Evolutionary conservation across 2,888 invertebrate species (phyloP).

Genomic region (Philopedon plagiatum): DNA sequence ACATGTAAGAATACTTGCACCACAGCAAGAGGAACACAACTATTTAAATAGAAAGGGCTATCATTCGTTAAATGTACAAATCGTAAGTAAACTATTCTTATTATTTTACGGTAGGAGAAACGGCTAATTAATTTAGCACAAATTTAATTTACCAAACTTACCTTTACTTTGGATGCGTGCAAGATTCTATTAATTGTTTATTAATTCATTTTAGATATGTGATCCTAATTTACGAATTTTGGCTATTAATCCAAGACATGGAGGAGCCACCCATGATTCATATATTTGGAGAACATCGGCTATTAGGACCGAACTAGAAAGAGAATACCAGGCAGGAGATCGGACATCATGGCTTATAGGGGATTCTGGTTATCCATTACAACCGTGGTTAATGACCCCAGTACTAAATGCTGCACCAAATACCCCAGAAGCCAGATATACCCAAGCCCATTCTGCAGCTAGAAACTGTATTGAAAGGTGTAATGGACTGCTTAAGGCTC

Average conservation of each 20-base stretch:
- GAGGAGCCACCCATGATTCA: slow-evolving; percentile 20
- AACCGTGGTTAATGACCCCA: slow-evolving; percentile 14
- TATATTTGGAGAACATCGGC: slow-evolving; percentile 11
- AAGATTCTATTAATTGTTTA: neutral
- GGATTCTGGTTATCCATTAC: slow-evolving; percentile 15
- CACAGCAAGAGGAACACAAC: neutral
- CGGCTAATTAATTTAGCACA: too few relatives aligned
- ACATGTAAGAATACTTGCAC: neutral
- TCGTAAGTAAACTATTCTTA: neutral
- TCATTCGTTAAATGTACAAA: neutral
- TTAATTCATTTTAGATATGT: neutral
- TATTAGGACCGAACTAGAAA: neutral
- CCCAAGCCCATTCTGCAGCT: slow-evolving; percentile 6
- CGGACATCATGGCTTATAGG: slow-evolving; percentile 19
- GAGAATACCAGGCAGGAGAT: slow-evolving; percentile 13
- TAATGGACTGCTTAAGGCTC: neutral
- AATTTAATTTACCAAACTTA: too few relatives aligned
- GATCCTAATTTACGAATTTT: too few relatives aligned
- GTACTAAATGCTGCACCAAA: slow-evolving; percentile 19
- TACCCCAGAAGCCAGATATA: too few relatives aligned
- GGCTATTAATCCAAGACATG: slow-evolving; percentile 26
- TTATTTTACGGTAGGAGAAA: neutral
- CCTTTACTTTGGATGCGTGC: too few relatives aligned
- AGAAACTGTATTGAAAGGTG: slow-evolving; percentile 19
- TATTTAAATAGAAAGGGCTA: neutral